Evolutionary conservation across 2,888 invertebrate species (phyloP), one percentile per base, ranked within the genome.

Genomic region (Ormyrus thymus): DNA sequence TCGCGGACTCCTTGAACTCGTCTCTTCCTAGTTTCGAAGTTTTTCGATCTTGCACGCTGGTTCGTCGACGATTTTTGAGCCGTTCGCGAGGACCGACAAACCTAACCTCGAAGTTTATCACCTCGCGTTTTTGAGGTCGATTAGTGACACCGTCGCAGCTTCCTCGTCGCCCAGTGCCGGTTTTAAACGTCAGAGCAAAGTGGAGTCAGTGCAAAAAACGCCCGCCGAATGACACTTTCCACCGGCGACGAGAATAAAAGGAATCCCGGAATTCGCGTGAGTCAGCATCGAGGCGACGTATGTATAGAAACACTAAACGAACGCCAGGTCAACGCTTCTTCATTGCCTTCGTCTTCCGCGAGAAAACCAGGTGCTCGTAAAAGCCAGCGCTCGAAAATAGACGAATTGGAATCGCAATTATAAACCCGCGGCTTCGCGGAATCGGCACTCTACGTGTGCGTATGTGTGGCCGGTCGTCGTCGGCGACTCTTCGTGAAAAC

Each of bases 331-430:
- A 65, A 59, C 58, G 71, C 64, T 59, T 71, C 29, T 48, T 76
- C 29, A 29, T 29, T 51, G 45, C 61, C 46, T 7, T 29, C 4
- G 29, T 29, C 29, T 29, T 29, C 29, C 29, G 29, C 8, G 11
- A 56, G n/a, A 51, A 13, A 29, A 7, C 45, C 76, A 70, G 65
- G 72, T 72, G 48, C 72, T 55, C 66, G 66, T 70, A 56, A 76
- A 75, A 70, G 76, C 29, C 13, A 46, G 13, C 62, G 43, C 51
- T 71, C 73, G 58, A 69, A 80, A 80, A 80, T 80, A 80, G 76
- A 76, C 46, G 73, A 71, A 65, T 65, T 70, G 46, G 70, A 69
- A 70, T 78, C 62, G 56, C 79, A 79, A 79, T 79, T 75, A 79
- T 79, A 79, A 75, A 71, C 43, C 15, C 15, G 29, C n/a, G 56